Base-by-base conservation (phyloP, 2,113 vertebrate species). In the Perca flavescens region DNA sequence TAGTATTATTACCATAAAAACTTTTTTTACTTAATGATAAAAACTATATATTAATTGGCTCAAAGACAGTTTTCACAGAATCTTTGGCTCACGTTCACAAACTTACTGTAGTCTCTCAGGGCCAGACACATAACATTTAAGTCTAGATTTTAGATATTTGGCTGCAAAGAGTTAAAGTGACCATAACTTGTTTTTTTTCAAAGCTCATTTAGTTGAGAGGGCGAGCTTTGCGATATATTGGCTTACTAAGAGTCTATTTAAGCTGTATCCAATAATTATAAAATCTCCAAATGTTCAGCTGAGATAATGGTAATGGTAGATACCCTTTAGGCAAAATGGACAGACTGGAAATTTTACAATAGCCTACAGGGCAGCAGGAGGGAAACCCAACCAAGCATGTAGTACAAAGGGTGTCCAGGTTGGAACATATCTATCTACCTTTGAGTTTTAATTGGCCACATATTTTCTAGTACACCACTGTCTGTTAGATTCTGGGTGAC, bases 371-470 rank as follows among this genome's bases (percentile, higher is more conserved):
- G 36, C 71, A 82, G 73, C 62, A 49, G 53, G 65, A 86, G 72
- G 53, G 22, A 75, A 79, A 60, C 36, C 28, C 76, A 80, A 49
- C n/a, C 12, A 74, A 58, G 50, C 57, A 63, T 86, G 74, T 62
- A 22, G 69, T 31, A 57, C 40, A 77, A 78, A 70, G 61, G 22
- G 17, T 67, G 40, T 68, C 75, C 71, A 86, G 58, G 75, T 57
- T 84, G 87, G 75, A 61, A 74, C 57, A 54, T 19, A 31, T 50
- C 25, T 34, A 54, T 54, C 36, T 50, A 50, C n/a, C 46, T 74
- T 68, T 69, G 65, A 70, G 66, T 82, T 86, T 76, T 79, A 80
- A 78, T 63, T 76, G 71, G 79, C 56, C 72, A 85, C 77, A 85
- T 75, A 81, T 74, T 85, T 22, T 73, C 64, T 31, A 25, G 47